Base-by-base conservation (phyloP, 2,113 vertebrate species). In the Sylvietta virens region DNA sequence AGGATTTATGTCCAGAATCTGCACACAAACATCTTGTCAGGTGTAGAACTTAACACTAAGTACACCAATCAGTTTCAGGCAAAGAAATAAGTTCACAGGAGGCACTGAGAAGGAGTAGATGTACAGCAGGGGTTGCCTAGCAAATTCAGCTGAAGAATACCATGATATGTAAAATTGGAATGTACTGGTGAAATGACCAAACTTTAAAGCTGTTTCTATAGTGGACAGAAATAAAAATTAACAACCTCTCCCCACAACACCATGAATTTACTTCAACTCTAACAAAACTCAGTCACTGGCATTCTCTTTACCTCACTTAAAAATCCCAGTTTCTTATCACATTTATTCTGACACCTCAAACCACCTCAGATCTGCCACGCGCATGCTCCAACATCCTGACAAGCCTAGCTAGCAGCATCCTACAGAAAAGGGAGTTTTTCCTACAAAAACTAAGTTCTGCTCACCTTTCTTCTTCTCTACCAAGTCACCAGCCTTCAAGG, bases 211-310 rank as follows among this genome's bases (percentile, higher is more conserved):
- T 17, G 5, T 45, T 92, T 66, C 37, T 35, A 73, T 7, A 23
- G 6, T 4, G 5, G 7, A 17, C 54, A 73, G 39, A 62, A 73
- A 31, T 42, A 64, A 16, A 67, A 81, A 42, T 15, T 24, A 35
- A 17, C n/a, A 80, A 69, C 13, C 2, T 19, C 1, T 5, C 21
- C 4, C 17, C 3, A 3, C 9, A 33, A 16, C 19, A 1, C 13
- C 28, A 48, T 10, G 1, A 56, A 58, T 78, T 82, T 60, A 42
- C 66, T 73, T 77, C 23, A 93, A 5, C 20, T 57, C 28, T 42
- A 56, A 79, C 19, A 66, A 64, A 86, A 79, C 13, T 48, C n/a
- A 70, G 10, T 54, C 31, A 53, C 17, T 37, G 19, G 9, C 31
- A 69, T 77, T 80, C 20, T 56, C 72, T 80, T 23, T 11, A 48